phyloP scores from a whole-genome alignment of 2,888 invertebrate genomes.

The Beris chalybata region DNA sequence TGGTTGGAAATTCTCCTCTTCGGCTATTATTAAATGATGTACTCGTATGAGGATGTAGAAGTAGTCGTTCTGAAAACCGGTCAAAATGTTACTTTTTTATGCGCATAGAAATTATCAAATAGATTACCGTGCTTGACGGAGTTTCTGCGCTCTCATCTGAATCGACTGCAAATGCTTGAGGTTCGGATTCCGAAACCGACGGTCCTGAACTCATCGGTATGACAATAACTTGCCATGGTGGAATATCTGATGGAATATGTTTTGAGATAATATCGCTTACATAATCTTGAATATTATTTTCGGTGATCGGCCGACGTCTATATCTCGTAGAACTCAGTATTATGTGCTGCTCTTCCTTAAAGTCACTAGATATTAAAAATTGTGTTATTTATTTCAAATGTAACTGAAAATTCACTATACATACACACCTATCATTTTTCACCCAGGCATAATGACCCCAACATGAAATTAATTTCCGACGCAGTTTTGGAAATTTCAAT shows the following conservation, averaged over 20 bases:
- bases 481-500: conserved; percentile 67
- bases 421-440: conserved; percentile 58
- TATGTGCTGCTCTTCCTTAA: conserved; percentile 69
- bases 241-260: conserved; percentile 69
- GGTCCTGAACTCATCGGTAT: conserved; percentile 60
- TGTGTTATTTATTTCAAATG: not conserved
- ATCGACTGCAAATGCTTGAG: conserved; percentile 14
- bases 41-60: conserved; percentile 73
- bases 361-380: conserved; percentile 44
- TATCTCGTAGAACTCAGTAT: conserved; percentile 65
- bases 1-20: conserved; percentile 70
- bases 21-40: conserved; percentile 75
- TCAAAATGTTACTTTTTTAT: not conserved
- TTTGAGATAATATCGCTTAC: conserved; percentile 77
- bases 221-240: conserved; percentile 81
- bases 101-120: not conserved
- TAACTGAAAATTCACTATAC: not conserved
- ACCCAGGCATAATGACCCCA: conserved; percentile 79
- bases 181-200: conserved; percentile 19
- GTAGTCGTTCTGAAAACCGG: conserved; percentile 44
- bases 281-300: conserved; percentile 76
- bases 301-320: conserved; percentile 70
- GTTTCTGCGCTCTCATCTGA: not conserved
- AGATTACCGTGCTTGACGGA: not conserved
- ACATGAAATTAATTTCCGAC: conserved; percentile 67